Conservation (phyloP, 2,888 invertebrate species). For the Trissolcus japonicus region DNA sequence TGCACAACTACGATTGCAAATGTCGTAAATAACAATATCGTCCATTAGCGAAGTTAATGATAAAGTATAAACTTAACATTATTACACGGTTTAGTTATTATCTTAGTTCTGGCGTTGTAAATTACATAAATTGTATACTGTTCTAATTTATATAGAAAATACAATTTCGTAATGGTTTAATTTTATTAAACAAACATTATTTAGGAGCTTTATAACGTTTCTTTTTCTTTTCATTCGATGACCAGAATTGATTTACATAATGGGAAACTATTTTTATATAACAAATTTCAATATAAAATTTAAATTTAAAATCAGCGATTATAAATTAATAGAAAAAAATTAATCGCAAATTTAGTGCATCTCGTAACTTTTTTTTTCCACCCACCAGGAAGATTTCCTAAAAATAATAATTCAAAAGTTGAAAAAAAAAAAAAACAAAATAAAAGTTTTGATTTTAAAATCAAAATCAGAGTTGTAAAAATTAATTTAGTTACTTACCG, state of each 20-base stretch:
- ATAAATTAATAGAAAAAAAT: no score
- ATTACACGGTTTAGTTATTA: slow-evolving; percentile 21
- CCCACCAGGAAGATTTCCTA: no score
- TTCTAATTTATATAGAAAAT: slow-evolving; percentile 41
- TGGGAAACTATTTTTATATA: no score
- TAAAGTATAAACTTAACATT: slow-evolving; percentile 19
- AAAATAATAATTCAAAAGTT: no score
- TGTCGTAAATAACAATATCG: slow-evolving; percentile 24
- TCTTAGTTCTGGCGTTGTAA: slow-evolving; percentile 17
- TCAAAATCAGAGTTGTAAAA: no score
- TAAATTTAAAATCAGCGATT: slow-evolving; percentile 2
- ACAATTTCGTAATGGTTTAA: slow-evolving; percentile 37
- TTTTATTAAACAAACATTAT: slow-evolving; percentile 31
- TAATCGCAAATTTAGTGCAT: no score
- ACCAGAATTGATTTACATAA: background rate
- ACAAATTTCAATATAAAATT: no score
- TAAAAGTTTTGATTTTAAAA: no score
- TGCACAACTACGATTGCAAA: slow-evolving; percentile 26
- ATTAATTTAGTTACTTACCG: no score
- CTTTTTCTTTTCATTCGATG: no score
- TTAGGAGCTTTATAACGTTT: slow-evolving; percentile 9
- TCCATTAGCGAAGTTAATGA: slow-evolving; percentile 22
- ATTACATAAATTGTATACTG: slow-evolving; percentile 31
- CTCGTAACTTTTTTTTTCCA: no score
- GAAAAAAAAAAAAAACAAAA: no score